A percentile compares a stretch with the other conserved stretches of the same genome.
These are phyloP conservation scores for Fistularia commersonii DNA, from an alignment of 2,797 vertebrate genomes.

Conservation along the genomic window DNA sequence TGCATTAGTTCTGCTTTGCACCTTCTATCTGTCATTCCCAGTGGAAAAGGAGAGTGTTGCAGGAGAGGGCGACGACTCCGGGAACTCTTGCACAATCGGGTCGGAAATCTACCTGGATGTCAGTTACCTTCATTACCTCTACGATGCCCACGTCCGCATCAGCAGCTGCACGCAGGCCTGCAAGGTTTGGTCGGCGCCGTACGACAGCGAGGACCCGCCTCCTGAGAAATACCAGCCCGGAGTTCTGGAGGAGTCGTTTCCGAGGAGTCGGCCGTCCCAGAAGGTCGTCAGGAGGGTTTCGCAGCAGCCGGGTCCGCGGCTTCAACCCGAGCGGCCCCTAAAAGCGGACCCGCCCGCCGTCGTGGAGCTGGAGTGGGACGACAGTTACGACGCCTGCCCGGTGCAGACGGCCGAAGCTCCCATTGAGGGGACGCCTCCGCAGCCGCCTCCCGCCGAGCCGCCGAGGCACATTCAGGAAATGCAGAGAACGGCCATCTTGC, in stretches of 20 bases:
- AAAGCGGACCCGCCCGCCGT: constrained; percentile 17
- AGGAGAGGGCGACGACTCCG: constrained; percentile 51
- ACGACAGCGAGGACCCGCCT: constrained; percentile 87
- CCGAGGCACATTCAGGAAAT: constrained; percentile 90
- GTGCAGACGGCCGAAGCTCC: constrained; percentile 75
- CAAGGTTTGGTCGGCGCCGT: constrained; percentile 88
- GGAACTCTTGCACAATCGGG: constrained; percentile 84
- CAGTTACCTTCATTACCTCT: constrained; percentile 94
- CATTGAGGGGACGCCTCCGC: constrained; percentile 33
- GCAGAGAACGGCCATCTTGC: constrained; percentile 86
- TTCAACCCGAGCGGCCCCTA: background rate
- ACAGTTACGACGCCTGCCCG: constrained; percentile 87
- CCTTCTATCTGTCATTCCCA: constrained; percentile 45
- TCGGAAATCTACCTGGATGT: constrained; percentile 86
- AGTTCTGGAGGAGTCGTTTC: constrained; percentile 68
- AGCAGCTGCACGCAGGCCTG: constrained; percentile 83
- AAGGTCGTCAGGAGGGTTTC: constrained; percentile 28
- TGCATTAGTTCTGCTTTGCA: constrained; percentile 51
- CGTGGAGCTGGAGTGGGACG: constrained; percentile 96
- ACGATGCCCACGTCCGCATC: constrained; percentile 85
- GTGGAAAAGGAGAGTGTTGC: constrained; percentile 48
- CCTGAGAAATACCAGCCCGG: constrained; percentile 81
- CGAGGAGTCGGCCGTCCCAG: constrained; percentile 32
- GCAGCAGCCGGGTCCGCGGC: background rate
- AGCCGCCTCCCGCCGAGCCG: constrained; percentile 40